Evolutionary conservation across 2,113 vertebrate species (phyloP).

Genomic region (Odobenus rosmarus): DNA sequence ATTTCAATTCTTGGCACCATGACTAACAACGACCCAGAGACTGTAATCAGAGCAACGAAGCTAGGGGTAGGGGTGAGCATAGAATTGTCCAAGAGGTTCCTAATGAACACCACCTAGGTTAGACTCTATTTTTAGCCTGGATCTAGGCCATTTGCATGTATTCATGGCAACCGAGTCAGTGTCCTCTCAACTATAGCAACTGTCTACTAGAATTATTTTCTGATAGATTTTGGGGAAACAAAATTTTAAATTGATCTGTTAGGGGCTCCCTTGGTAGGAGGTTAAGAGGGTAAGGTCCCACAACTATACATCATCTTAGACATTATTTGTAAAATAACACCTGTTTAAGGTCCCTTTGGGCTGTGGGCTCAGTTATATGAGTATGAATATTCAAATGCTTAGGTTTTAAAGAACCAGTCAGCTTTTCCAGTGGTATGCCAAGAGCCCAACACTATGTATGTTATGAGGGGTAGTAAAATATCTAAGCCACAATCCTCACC

Average conservation of each 20-base stretch:
- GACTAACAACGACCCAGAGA: not conserved
- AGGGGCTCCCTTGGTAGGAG: not conserved
- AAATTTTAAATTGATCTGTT: slow-evolving; percentile 14
- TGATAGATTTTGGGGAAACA: not conserved
- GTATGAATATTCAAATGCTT: slow-evolving; percentile 37
- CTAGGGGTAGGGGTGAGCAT: too few relatives aligned
- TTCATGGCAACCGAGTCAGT: not conserved
- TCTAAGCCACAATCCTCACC: not conserved
- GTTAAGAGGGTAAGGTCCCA: not conserved
- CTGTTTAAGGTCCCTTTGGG: slow-evolving; percentile 52
- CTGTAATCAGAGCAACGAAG: not conserved
- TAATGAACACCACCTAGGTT: not conserved
- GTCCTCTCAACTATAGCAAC: not conserved
- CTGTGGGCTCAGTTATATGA: not conserved
- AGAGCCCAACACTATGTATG: not conserved
- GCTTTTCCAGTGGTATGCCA: not conserved
- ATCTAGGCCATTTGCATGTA: not conserved
- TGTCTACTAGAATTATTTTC: not conserved
- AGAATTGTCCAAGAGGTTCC: not conserved
- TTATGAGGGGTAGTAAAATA: slow-evolving; percentile 1
- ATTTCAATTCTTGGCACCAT: not conserved
- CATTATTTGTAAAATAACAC: slow-evolving; percentile 67
- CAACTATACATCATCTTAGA: slow-evolving; percentile 49
- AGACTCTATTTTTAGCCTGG: not conserved
- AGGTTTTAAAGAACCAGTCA: slow-evolving; percentile 28